Conservation (phyloP, 2,113 vertebrate species). For the Rhynchopsitta pachyrhyncha region DNA sequence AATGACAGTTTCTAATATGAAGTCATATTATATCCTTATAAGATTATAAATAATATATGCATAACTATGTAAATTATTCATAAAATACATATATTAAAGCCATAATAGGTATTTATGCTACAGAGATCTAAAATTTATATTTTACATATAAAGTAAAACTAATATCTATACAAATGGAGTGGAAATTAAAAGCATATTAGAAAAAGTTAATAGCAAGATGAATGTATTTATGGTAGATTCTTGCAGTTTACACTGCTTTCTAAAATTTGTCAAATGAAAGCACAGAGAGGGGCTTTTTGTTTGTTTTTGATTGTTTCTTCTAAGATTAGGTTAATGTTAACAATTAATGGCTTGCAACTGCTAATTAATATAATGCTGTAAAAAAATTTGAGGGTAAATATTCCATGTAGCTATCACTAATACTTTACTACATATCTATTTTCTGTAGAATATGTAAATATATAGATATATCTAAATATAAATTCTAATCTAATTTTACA, state of each 20-base stretch:
- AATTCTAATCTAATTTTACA: not conserved
- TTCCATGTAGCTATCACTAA: not conserved
- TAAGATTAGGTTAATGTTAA: not conserved
- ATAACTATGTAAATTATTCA: not conserved
- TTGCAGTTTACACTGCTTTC: not conserved
- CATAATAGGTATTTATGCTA: too few relatives aligned
- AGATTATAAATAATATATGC: not conserved
- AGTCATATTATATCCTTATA: not conserved
- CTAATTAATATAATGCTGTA: not conserved
- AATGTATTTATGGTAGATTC: not conserved
- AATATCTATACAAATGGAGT: not conserved
- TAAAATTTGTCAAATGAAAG: not conserved
- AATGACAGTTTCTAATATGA: not conserved
- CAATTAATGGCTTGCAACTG: not conserved
- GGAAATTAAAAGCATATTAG: not conserved
- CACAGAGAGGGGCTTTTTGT: fast-evolving
- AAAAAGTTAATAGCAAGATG: not conserved
- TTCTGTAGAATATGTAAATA: not conserved
- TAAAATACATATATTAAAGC: not conserved
- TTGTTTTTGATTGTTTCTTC: not conserved
- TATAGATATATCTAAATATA: not conserved
- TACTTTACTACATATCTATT: not conserved
- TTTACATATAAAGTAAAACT: not conserved
- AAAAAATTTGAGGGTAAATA: not conserved
- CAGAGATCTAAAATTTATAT: not conserved